Conservation (phyloP, 2,888 invertebrate genomes). For the Lymantria dispar region DNA sequence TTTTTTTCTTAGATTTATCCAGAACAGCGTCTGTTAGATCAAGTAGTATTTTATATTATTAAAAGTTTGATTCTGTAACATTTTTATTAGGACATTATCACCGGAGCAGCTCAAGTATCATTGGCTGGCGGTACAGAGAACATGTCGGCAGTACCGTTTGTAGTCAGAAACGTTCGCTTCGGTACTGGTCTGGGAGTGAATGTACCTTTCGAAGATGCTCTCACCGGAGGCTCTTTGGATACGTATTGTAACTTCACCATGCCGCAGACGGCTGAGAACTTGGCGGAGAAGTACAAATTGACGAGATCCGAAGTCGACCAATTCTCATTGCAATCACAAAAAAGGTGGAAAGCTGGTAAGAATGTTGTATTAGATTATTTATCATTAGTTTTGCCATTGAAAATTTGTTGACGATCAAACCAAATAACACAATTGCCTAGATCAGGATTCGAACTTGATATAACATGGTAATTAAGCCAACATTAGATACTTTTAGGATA, state of each 20-base stretch:
- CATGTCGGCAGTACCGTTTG: slow-evolving; percentile 95
- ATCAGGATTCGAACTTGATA: no score
- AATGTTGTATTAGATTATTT: not conserved
- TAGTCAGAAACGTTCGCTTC: slow-evolving; percentile 91
- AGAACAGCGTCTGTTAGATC: no score
- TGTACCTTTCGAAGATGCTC: slow-evolving; percentile 90
- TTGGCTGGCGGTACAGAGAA: slow-evolving; percentile 96
- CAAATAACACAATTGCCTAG: no score
- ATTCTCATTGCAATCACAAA: slow-evolving; percentile 92
- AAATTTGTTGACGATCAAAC: no score
- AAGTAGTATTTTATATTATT: no score
- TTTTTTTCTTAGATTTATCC: no score
- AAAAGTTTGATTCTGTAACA: not conserved
- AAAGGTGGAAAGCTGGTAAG: slow-evolving; percentile 91
- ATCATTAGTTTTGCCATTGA: no score
- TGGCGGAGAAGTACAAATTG: slow-evolving; percentile 91
- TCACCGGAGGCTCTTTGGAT: slow-evolving; percentile 89
- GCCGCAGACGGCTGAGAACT: slow-evolving; percentile 97
- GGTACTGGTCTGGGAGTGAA: slow-evolving; percentile 91
- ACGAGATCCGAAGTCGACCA: slow-evolving; percentile 91
- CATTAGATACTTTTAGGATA: no score
- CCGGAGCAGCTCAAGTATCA: slow-evolving; percentile 92
- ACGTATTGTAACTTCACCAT: slow-evolving; percentile 94
- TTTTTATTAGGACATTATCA: slow-evolving; percentile 88
- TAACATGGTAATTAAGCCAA: no score